These are phyloP conservation scores for Drosophila hamatofila DNA, from an alignment of 2,888 invertebrate genomes.

Conservation along the genomic window DNA sequence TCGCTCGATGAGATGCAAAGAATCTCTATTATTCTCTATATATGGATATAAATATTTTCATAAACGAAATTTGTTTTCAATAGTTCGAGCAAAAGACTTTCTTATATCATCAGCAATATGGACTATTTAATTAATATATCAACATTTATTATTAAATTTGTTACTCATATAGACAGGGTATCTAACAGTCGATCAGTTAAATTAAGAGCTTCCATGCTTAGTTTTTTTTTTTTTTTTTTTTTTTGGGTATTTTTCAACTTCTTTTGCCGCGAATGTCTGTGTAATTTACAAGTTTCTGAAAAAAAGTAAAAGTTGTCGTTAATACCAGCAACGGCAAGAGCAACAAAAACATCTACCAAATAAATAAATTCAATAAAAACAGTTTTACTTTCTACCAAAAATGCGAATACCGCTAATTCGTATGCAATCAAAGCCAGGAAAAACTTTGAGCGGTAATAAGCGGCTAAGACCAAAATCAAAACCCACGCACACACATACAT, in stretches of 20 bases:
- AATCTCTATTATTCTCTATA: too few species aligned
- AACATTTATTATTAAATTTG: neutral
- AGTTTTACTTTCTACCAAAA: slow-evolving; percentile 79
- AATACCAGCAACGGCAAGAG: slow-evolving; percentile 28
- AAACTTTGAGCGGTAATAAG: slow-evolving; percentile 60
- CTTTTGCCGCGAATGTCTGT: slow-evolving; percentile 22
- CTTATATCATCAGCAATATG: too few species aligned
- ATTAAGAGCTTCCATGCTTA: neutral
- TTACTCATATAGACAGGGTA: slow-evolving; percentile 6
- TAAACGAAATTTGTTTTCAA: too few species aligned
- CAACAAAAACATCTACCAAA: slow-evolving; percentile 41
- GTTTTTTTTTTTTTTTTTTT: slow-evolving; percentile 2
- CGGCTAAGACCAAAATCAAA: slow-evolving; percentile 54
- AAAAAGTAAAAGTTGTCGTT: slow-evolving; percentile 76
- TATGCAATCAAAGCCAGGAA: slow-evolving; percentile 72
- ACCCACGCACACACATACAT: slow-evolving; percentile 24
- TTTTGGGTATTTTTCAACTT: slow-evolving; percentile 43
- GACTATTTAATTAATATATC: neutral
- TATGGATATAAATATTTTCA: too few species aligned
- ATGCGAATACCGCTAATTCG: slow-evolving; percentile 79
- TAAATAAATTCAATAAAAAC: slow-evolving; percentile 73
- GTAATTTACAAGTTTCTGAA: slow-evolving; percentile 71
- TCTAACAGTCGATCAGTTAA: neutral
- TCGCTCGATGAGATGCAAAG: too few species aligned
- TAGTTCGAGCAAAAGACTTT: too few species aligned